Percentiles rank a stretch among this genome's conserved stretches.
Evolutionary conservation across 2,888 invertebrate species (phyloP).

Genomic region (Oscheius myriophilus): DNA sequence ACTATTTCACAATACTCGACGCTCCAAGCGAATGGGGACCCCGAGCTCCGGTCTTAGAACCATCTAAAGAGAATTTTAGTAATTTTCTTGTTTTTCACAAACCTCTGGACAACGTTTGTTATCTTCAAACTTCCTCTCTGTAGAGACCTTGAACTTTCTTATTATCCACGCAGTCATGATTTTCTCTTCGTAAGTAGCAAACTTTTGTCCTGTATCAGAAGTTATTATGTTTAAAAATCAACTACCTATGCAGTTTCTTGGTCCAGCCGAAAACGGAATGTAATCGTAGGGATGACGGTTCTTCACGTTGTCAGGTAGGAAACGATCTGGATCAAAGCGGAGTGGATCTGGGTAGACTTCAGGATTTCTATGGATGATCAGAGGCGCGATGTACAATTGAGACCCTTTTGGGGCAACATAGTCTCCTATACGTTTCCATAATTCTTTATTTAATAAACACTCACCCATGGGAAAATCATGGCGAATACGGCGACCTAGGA

Average conservation of each 20-base stretch:
- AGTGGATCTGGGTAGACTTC: constrained; percentile 67
- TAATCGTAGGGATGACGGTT: constrained; percentile 62
- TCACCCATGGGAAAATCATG: constrained; percentile 49
- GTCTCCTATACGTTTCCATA: constrained; percentile 30
- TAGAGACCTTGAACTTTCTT: constrained; percentile 10
- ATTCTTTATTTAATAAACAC: background rate
- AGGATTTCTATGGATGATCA: constrained; percentile 34
- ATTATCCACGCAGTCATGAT: constrained; percentile 20
- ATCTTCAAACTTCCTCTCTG: constrained; percentile 10
- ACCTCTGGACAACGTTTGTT: constrained; percentile 14
- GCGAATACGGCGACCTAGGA: constrained; percentile 38
- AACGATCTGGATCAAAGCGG: constrained; percentile 73
- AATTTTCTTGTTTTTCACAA: background rate
- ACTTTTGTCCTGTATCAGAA: constrained; percentile 23
- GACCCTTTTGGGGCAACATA: constrained; percentile 36
- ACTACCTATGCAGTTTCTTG: constrained; percentile 64
- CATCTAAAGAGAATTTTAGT: background rate
- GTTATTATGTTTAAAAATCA: background rate
- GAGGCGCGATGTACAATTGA: constrained; percentile 36
- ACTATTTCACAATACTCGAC: constrained; percentile 4
- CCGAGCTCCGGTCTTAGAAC: constrained; percentile 11
- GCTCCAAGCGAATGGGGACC: constrained; percentile 18
- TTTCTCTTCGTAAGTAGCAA: constrained; percentile 27
- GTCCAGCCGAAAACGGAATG: constrained; percentile 67
- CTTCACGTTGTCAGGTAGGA: constrained; percentile 69